Evolutionary conservation across 2,888 invertebrate species (phyloP), one percentile per base, ranked within the genome.

Genomic region (Iphiclides podalirius): DNA sequence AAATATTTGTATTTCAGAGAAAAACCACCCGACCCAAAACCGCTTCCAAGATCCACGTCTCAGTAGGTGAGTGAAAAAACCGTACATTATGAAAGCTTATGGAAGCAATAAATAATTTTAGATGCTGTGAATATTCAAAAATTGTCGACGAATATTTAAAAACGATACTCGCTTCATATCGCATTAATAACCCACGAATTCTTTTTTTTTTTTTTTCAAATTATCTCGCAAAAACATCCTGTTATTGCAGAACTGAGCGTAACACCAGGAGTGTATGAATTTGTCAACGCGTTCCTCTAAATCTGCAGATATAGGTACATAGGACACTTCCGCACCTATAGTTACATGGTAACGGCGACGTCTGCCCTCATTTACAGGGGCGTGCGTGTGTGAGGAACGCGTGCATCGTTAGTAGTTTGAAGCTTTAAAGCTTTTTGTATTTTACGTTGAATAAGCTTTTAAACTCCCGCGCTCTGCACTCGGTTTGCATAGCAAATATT

Each of bases 311-410:
- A 28, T n/a, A 31, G 1, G n/a, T 44, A 40, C 15, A 11, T 44
- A 39, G 17, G 15, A 28, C 13, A 28, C 39, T 4, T 17, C 31
- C 11, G 17, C 34, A 49, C 43, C 23, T 39, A 50, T 44, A 50
- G 44, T 50, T 50, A 50, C 49, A 44, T 39, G 39, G 49, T 50
- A 50, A 50, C 42, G 46, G 17, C 43, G 39, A 44, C 15, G 49
- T 35, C 39, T 50, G 49, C 39, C 49, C 49, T 50, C 49, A 50
- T 50, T 50, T 50, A 50, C 49, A 50, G 42, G 49, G 16, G 39
- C 35, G 15, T 43, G 48, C 37, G 44, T 44, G 28, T 40, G 23
- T 16, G 48, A 31, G 37, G 20, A 23, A 16, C 43, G 44, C 44
- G 49, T 39, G n/a, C 49, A 50, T 44, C 49, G 39, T 44, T 50